phyloP scores from a whole-genome alignment of 2,888 invertebrate genomes.

The Megastigmus dorsalis region DNA sequence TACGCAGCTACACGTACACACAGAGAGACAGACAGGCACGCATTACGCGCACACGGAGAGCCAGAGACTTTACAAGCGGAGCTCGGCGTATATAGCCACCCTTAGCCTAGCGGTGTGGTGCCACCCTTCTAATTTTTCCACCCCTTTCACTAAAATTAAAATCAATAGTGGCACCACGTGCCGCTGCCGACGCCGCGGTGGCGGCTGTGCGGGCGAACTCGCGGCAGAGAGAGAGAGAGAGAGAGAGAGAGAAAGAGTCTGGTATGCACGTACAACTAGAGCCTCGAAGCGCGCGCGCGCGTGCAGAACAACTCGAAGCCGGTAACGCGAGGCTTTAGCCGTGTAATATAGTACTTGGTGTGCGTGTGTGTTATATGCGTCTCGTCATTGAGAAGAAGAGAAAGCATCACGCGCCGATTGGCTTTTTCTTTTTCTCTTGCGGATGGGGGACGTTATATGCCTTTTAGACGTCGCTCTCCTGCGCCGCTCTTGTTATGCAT shows the following conservation, averaged over 20 bases:
- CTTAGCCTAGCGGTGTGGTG: conserved; percentile 58
- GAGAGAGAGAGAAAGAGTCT: no score
- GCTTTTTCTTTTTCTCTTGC: no score
- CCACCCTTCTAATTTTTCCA: conserved; percentile 75
- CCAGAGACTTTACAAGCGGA: no score
- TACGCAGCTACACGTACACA: not conserved
- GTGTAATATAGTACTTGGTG: no score
- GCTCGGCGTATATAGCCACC: conserved; percentile 53
- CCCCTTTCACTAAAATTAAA: conserved; percentile 75
- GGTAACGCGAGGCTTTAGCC: not conserved
- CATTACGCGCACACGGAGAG: conserved; percentile 9
- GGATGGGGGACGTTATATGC: no score
- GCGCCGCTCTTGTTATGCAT: no score
- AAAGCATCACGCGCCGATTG: no score
- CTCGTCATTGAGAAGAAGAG: no score
- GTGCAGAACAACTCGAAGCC: not conserved
- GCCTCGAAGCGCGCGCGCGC: no score
- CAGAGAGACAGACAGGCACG: not conserved
- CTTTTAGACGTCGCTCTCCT: no score
- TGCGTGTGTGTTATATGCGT: no score
- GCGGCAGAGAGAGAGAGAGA: conserved; percentile 10
- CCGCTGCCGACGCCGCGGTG: conserved; percentile 61
- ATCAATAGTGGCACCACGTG: conserved; percentile 75
- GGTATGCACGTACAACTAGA: no score
- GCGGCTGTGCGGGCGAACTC: conserved; percentile 46